Base-by-base conservation (phyloP, 2,888 invertebrate species). In the Apodemia hepburni region DNA sequence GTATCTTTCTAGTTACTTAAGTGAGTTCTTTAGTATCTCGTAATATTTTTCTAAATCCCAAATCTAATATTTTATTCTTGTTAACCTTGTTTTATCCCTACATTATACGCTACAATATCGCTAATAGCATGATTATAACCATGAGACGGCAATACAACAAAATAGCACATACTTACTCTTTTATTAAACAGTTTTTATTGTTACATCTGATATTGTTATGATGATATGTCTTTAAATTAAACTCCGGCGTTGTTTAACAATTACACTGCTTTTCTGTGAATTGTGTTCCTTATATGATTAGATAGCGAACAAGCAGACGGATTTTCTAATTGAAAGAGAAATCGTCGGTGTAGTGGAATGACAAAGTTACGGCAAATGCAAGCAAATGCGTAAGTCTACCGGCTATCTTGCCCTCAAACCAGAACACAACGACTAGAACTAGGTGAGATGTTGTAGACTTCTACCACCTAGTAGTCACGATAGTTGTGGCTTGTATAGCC, bases 11-110 rank as follows among this genome's bases (percentile, higher is more conserved):
- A 49, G 51, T 51, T 12, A 51, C 22, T 51, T n/a, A 45, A 45
- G 45, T 45, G 54, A 27, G 27, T 54, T 54, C 54, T 54, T 54
- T 27, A 27, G 27, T 7, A 54, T 54, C 54, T 22, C 54, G 6
- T 15, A 54, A 54, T 54, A 54, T 54, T 45, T 38, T 42, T 27
- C 12, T 12, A 27, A 22, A 54, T 54, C 54, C 54, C 54, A 15
- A 27, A 27, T 27, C 54, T 27, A 27, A 54, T 54, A 27, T 54
- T 27, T 54, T 54, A 54, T 54, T 54, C 54, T 54, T 27, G 54
- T 27, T 54, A 54, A 54, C 12, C 54, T 6, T 54, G 2, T 54
- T 27, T 54, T 54, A 54, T 27, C 54, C 54, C 27, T 27, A 54
- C 27, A 51, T 54, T 54, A 27, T 29, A 6, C 54, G 54, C 27